A percentile compares a stretch with the other conserved stretches of the same genome.
These are phyloP conservation scores for Corythaixoides concolor DNA, from an alignment of 2,113 vertebrate genomes.

Conservation along the genomic window DNA sequence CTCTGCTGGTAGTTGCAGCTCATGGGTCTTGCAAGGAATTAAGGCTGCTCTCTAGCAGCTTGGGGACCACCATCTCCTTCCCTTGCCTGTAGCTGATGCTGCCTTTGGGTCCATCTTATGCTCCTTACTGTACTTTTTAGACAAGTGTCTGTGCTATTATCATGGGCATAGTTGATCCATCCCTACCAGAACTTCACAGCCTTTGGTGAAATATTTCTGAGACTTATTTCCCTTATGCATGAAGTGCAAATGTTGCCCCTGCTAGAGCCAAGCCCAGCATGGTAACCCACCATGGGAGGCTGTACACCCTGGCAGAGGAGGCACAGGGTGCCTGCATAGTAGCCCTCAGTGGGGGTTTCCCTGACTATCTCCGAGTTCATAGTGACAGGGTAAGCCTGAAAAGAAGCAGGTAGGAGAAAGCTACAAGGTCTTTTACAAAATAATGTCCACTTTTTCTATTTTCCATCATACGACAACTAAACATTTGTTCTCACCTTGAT, in stretches of 20 bases:
- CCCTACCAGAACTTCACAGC: background rate
- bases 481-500: background rate
- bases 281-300: background rate
- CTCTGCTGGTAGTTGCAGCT: background rate
- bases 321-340: accelerated
- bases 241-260: background rate
- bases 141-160: background rate
- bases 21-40: background rate
- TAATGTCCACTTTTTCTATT: background rate
- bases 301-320: background rate
- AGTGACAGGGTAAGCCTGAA: accelerated
- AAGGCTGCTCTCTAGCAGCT: background rate
- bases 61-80: background rate
- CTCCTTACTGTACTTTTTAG: background rate
- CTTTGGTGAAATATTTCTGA: background rate
- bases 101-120: background rate
- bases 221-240: background rate
- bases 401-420: background rate
- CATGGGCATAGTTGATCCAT: background rate
- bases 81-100: background rate
- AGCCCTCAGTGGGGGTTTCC: background rate
- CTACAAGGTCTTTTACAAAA: background rate
- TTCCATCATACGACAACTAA: background rate
- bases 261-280: background rate
- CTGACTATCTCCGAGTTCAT: background rate